Base-by-base conservation (phyloP, 1,140 invertebrate genomes). In the Hyposmocoma kahamanoa region DNA sequence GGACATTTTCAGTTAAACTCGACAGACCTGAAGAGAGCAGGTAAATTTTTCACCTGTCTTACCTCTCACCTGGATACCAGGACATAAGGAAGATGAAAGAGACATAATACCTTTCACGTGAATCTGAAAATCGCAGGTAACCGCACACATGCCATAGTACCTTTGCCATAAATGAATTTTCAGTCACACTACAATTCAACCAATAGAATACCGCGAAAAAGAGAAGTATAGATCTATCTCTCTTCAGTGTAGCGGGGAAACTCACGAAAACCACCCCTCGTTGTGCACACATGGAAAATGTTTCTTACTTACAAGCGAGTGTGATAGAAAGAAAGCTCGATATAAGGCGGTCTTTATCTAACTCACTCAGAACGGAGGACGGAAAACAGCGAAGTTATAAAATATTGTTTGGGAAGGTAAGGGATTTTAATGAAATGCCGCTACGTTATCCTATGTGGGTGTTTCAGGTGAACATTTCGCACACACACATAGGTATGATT, bases 41-140 rank as follows among this genome's bases (percentile, higher is more conserved):
- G 64, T 72, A 59, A 67, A 68, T 61, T 70, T 69, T 69, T 77
- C 67, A 79, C 77, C 73, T 83, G 73, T 71, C 68, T 71, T 76
- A 67, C 56, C 42, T 68, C 56, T 68, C 65, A 81, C 77, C 72
- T 78, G 66, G 55, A 42, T 71, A 83, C 77, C 56, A 79, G 77
- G 77, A 47, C 15, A 58, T 49, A 52, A 81, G 66, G 44, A 73
- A 47, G 8, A 20, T 17, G 8, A n/a, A 70, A 58, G 59, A 69
- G 56, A 47, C 44, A 44, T 13, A 17, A 15, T 17, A 57, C 51
- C 51, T 42, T 67, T 70, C 55, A 62, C 67, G 54, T 62, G 41
- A 47, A 60, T 32, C 46, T 41, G 36, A 19, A 34, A 42, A 41
- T 50, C 64, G 58, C 59, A 63, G 58, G 61, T 55, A 47, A 42